Conservation (phyloP, 2,797 vertebrate genomes). For the Spheniscus humboldti region DNA sequence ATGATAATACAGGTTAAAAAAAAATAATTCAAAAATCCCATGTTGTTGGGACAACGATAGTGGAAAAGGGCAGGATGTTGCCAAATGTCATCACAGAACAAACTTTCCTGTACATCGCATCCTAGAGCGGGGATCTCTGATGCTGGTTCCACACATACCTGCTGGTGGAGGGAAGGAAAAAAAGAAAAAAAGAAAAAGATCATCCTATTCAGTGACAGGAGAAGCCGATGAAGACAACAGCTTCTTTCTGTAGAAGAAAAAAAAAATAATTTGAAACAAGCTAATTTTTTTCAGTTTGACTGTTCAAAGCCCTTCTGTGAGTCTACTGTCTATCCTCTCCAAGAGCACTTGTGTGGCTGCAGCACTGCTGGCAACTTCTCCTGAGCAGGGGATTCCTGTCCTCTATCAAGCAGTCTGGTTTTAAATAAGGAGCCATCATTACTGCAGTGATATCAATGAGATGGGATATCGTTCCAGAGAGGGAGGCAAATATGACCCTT, state of each 20-base stretch:
- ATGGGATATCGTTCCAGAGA: neutral
- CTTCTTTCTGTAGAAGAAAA: neutral
- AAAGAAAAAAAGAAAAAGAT: rapidly evolving
- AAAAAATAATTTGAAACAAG: neutral
- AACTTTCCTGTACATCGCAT: neutral
- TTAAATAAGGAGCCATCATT: neutral
- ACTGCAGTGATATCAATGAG: neutral
- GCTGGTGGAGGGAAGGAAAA: neutral
- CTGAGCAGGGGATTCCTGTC: neutral
- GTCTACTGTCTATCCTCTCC: neutral
- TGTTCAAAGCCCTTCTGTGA: neutral
- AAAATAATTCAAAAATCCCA: neutral
- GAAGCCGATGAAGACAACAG: neutral
- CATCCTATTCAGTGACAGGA: neutral
- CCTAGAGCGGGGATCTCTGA: neutral
- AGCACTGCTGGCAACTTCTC: neutral
- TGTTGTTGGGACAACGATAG: neutral
- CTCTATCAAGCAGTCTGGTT: neutral
- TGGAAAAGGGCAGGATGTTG: neutral
- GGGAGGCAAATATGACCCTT: neutral
- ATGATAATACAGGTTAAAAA: neutral
- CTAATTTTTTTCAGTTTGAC: neutral
- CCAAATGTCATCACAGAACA: neutral
- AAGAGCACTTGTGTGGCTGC: neutral
- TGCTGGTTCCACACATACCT: neutral